phyloP scores from a whole-genome alignment of 1,140 invertebrate genomes.

The Elymnias hypermnestra region DNA sequence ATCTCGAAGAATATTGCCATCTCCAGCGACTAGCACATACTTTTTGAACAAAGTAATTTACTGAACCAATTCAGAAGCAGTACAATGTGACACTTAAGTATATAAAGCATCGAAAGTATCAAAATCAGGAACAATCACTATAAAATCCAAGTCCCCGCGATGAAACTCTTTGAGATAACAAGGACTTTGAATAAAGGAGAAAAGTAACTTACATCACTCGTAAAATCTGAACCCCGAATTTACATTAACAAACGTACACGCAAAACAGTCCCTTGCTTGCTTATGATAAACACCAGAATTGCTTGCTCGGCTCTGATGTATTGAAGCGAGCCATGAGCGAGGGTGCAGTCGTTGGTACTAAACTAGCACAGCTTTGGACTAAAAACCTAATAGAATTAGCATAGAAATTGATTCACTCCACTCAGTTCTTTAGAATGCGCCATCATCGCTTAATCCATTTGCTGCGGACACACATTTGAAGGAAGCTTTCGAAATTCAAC shows the following conservation, averaged over 20 bases:
- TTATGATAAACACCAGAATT: slow-evolving; percentile 6
- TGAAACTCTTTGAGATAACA: slow-evolving; percentile 15
- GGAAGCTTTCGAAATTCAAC: slow-evolving; percentile 25
- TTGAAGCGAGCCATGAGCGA: slow-evolving; percentile 1
- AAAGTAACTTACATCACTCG: slow-evolving; percentile 18
- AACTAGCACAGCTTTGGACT: slow-evolving; percentile 32
- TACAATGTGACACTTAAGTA: slow-evolving; percentile 13
- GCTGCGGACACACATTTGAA: slow-evolving; percentile 30
- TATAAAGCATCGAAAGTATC: slow-evolving; percentile 4
- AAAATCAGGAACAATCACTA: slow-evolving; percentile 16
- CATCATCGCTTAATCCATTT: slow-evolving; percentile 43
- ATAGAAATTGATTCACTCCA: slow-evolving; percentile 43
- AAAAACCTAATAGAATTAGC: slow-evolving; percentile 45
- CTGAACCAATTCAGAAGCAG: no score
- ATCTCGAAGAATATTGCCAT: no score
- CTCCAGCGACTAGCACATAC: no score
- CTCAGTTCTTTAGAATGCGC: slow-evolving; percentile 22
- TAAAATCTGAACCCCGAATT: slow-evolving; percentile 15
- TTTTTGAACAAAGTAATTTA: no score
- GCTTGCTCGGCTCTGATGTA: slow-evolving; percentile 4
- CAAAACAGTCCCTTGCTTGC: not conserved
- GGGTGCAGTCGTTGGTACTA: slow-evolving; percentile 13
- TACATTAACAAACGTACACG: not conserved
- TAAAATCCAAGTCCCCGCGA: slow-evolving; percentile 10
- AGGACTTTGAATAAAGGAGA: slow-evolving; percentile 12